Base-by-base conservation (phyloP, 2,113 vertebrate species). In the Galbula dea region DNA sequence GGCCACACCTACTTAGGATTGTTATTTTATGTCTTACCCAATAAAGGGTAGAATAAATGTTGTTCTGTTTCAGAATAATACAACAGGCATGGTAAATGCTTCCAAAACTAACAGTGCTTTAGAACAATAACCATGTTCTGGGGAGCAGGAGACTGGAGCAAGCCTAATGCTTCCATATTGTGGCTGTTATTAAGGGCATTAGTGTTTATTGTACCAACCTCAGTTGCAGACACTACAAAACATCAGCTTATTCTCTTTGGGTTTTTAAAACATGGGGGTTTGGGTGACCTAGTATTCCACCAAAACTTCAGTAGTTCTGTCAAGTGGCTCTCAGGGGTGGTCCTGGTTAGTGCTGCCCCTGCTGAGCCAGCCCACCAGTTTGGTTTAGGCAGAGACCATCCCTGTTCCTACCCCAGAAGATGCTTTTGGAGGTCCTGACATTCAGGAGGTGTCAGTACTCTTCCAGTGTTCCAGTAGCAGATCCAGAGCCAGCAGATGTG, bases 91-190 rank as follows among this genome's bases (percentile, higher is more conserved):
- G 2, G 4, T 27, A n/a, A 69, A 59, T 17, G n/a, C 55, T 74
- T 95, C 95, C 93, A 96, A 89, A 88, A 48, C 67, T 80, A 91
- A 91, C 59, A 94, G 15, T 12, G 69, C 27, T 62, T 78, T 55
- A 69, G 71, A 59, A 89, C 32, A 93, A 71, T 51, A 87, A 26
- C 39, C 0, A 0, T 39, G 30, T 36, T 59, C 18, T 67, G 46
- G 34, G 55, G 58, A 87, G 52, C 14, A 85, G 78, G n/a, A 54
- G 51, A 13, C 26, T 84, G 2, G 2, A 59, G 55, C 20, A 51
- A 29, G 51, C 51, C 59, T 66, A 29, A 26, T 17, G 24, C 69
- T 90, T 65, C 54, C 18, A 9, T 58, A 82, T 52, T n/a, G 41
- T 30, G 29, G 11, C 48, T 2, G 0, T 48, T 49, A 7, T 17